Percentiles rank a stretch among this genome's conserved stretches.
Conservation (phyloP, 2,797 vertebrate genomes). For the Sylvia borin region DNA sequence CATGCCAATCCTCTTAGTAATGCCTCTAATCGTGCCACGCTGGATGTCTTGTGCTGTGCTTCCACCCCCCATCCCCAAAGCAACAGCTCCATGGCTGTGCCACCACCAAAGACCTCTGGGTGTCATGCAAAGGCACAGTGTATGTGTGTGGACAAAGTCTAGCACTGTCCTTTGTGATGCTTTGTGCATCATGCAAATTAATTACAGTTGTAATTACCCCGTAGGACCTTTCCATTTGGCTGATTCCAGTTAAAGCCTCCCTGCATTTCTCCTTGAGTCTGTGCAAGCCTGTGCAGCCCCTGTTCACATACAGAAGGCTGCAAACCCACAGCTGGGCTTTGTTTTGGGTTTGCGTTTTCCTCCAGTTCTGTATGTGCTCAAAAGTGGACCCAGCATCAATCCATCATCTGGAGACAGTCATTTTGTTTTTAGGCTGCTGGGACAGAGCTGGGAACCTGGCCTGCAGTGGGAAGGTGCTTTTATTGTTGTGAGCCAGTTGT, state of each 20-base stretch:
- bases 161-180: neutral
- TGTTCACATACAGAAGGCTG: neutral
- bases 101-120: neutral
- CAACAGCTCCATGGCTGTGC: neutral
- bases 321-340: conserved; percentile 30
- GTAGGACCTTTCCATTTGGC: conserved; percentile 25
- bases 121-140: neutral
- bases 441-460: neutral
- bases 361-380: neutral
- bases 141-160: neutral
- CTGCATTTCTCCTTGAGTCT: neutral
- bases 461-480: conserved; percentile 3
- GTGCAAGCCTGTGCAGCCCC: neutral
- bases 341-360: conserved; percentile 7
- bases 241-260: conserved; percentile 23
- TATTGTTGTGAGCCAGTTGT: neutral
- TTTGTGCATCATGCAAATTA: conserved; percentile 41
- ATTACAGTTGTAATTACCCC: neutral
- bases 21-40: accelerated
- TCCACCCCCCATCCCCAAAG: neutral
- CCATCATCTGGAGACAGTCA: neutral
- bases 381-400: neutral
- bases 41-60: neutral
- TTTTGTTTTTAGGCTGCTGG: neutral
- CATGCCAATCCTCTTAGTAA: neutral